Evolutionary conservation across 2,888 invertebrate genomes (phyloP).

Genomic region (Phragmatobia fuliginosa): DNA sequence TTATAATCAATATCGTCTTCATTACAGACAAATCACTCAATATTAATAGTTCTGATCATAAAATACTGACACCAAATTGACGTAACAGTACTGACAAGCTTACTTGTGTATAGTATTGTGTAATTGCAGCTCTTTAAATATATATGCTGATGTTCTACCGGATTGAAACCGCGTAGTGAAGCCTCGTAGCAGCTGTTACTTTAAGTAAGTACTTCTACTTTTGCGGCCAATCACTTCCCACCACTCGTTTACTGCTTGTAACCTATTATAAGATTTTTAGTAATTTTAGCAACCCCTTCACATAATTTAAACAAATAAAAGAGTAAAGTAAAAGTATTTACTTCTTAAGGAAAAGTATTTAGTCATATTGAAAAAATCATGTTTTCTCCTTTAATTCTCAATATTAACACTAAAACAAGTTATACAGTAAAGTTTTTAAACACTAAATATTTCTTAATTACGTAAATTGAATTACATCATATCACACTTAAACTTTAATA

Average conservation of each 20-base stretch:
- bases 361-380: too few species aligned
- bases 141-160: constrained; percentile 42
- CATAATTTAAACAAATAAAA: neutral
- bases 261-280: constrained; percentile 20
- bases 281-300: neutral
- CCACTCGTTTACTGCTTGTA: constrained; percentile 60
- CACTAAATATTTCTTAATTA: too few species aligned
- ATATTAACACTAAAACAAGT: too few species aligned
- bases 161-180: constrained; percentile 48
- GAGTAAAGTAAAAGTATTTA: too few species aligned
- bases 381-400: too few species aligned
- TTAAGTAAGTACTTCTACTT: constrained; percentile 72
- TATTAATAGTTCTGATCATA: too few species aligned
- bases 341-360: too few species aligned
- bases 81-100: neutral
- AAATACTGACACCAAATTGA: too few species aligned
- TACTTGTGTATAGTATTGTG: constrained; percentile 19
- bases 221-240: constrained; percentile 64
- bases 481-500: neutral
- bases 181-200: constrained; percentile 71
- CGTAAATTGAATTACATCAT: too few species aligned
- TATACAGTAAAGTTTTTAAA: too few species aligned
- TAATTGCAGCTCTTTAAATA: constrained; percentile 50
- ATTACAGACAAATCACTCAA: too few species aligned
- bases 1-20: too few species aligned